These are phyloP conservation scores for Sceloporus undulatus DNA, from an alignment of 2,113 vertebrate species.

Conservation along the genomic window DNA sequence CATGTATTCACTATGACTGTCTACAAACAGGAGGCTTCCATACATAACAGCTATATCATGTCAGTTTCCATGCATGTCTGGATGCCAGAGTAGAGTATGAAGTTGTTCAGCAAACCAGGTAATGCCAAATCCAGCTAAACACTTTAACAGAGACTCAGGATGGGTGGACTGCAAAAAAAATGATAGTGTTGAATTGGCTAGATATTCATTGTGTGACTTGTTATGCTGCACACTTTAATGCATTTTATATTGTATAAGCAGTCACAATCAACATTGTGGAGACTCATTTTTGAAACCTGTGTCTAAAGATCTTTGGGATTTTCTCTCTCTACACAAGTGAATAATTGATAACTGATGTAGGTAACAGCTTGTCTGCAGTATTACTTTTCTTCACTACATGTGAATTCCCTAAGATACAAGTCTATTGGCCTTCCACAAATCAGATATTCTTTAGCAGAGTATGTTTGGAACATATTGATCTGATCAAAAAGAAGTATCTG, in stretches of 20 bases:
- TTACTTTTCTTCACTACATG: slow-evolving; percentile 31
- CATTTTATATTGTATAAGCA: neutral
- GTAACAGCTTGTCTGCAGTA: slow-evolving; percentile 56
- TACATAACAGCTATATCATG: neutral
- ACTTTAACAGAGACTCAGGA: neutral
- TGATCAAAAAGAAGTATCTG: slow-evolving; percentile 39
- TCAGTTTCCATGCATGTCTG: neutral
- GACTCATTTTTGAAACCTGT: slow-evolving; percentile 2
- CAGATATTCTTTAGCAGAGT: slow-evolving; percentile 48
- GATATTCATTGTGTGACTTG: neutral
- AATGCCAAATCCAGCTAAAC: neutral
- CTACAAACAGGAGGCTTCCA: neutral
- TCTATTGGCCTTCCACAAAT: slow-evolving; percentile 52
- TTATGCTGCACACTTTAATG: neutral
- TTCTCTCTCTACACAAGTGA: slow-evolving; percentile 48
- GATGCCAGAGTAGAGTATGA: neutral
- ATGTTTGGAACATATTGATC: slow-evolving; percentile 57
- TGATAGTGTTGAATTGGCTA: neutral
- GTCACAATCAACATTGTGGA: neutral
- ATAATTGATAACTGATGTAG: slow-evolving; percentile 38
- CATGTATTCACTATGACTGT: neutral
- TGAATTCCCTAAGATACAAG: slow-evolving; percentile 41
- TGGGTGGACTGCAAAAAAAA: neutral
- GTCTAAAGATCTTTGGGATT: slow-evolving; percentile 14
- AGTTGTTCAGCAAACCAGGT: neutral